Base-by-base conservation (phyloP, 2,888 invertebrate genomes). In the Stenotaenia linearis region DNA sequence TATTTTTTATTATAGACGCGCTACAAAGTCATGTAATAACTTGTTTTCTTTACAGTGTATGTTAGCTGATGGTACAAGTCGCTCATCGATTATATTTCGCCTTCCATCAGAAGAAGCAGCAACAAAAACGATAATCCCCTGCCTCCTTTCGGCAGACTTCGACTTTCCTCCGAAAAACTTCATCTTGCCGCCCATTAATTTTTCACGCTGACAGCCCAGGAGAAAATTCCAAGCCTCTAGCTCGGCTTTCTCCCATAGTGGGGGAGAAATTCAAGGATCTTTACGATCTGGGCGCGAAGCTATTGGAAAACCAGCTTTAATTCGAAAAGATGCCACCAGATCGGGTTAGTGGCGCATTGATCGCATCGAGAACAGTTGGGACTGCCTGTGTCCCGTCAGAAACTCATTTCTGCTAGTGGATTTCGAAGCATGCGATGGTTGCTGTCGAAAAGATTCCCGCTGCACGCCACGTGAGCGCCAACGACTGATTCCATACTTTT, bases 111-210 rank as follows among this genome's bases (percentile, higher is more conserved):
- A 69, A 12, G 69, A 25, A 25, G 25, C 69, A 25, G 28, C 69
- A 69, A 50, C 69, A 69, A 69, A 69, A 69, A 69, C 25, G 69
- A 69, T 69, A 69, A 69, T 69, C 69, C 69, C 69, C 7, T 69
- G n/a, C 56, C 69, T 15, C 28, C 69, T 69, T 23, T 69, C 69
- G 69, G 69, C 28, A 69, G 25, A 69, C 28, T 69, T 69, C 69
- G 69, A 69, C 69, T 69, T 69, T 69, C 69, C 69, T 69, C 1
- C 69, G 9, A 69, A 69, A 69, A 69, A 69, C 69, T 69, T 69
- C 69, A 69, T 69, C 69, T 69, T 28, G 69, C 69, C 28, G 69
- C 69, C 69, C 69, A 69, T 69, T 69, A 69, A 69, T 69, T 69
- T 69, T 69, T 69, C 69, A 69, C 69, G 69, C 69, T 69, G 69